These are phyloP conservation scores for Scaptomyza pallida DNA, from an alignment of 1,140 invertebrate genomes.

Conservation along the genomic window DNA sequence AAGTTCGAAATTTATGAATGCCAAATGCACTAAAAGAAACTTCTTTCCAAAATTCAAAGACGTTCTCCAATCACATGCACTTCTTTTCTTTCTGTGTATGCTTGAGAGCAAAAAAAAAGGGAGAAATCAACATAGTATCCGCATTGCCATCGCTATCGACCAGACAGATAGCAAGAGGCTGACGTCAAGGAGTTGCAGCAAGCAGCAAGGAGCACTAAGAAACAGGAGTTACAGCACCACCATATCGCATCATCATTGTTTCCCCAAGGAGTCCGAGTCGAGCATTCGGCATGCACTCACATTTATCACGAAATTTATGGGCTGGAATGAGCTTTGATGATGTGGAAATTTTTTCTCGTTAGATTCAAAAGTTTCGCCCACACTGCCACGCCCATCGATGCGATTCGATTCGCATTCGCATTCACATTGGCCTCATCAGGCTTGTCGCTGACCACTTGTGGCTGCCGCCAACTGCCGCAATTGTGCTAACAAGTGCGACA, in stretches of 20 bases:
- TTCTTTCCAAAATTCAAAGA: background rate
- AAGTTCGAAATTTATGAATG: conserved; percentile 71
- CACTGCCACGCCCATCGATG: conserved; percentile 19
- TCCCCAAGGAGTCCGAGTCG: conserved; percentile 42
- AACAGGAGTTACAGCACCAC: conserved; percentile 22
- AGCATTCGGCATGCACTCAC: conserved; percentile 53
- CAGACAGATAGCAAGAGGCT: conserved; percentile 22
- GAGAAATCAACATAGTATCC: conserved; percentile 59
- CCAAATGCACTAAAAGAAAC: conserved; percentile 22
- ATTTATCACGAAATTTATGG: conserved; percentile 83
- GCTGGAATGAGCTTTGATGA: conserved; percentile 83
- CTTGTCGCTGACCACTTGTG: conserved; percentile 70
- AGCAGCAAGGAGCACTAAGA: conserved; percentile 3
- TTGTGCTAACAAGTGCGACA: conserved; percentile 55
- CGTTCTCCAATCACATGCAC: background rate
- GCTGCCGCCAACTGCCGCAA: conserved; percentile 46
- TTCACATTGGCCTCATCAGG: conserved; percentile 68
- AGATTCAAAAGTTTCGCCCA: conserved; percentile 73
- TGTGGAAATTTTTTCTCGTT: conserved; percentile 84
- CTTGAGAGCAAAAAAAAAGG: conserved; percentile 32
- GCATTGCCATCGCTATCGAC: conserved; percentile 21
- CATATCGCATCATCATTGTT: too few relatives aligned
- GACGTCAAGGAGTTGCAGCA: conserved; percentile 59
- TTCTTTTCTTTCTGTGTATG: background rate
- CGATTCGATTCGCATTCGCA: conserved; percentile 41